These are phyloP conservation scores for Osmerus mordax DNA, from an alignment of 2,113 vertebrate genomes.

Conservation along the genomic window DNA sequence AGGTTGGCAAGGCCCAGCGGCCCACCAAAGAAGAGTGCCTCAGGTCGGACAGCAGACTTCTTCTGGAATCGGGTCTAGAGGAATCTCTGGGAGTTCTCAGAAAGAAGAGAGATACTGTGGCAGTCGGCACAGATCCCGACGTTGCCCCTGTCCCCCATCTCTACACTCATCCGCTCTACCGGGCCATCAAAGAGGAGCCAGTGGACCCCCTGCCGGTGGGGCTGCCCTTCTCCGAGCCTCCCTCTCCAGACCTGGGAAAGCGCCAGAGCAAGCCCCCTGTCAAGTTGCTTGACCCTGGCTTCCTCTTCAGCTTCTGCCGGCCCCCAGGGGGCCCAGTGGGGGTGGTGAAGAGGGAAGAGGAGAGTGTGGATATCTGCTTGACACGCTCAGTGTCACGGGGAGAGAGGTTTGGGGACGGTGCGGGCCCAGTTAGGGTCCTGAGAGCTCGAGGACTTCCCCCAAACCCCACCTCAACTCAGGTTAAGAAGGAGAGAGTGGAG, in stretches of 20 bases:
- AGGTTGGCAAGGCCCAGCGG: slow-evolving; percentile 25
- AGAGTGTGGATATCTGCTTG: slow-evolving; percentile 74
- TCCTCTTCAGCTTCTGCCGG: slow-evolving; percentile 74
- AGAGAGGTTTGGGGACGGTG: slow-evolving; percentile 36
- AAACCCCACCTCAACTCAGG: slow-evolving; percentile 30
- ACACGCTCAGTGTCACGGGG: slow-evolving; percentile 68
- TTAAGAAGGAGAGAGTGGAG: slow-evolving; percentile 61
- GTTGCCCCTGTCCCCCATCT: slow-evolving; percentile 48
- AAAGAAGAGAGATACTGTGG: slow-evolving; percentile 19
- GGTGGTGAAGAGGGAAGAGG: slow-evolving; percentile 72
- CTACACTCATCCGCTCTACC: slow-evolving; percentile 67
- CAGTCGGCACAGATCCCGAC: slow-evolving; percentile 32
- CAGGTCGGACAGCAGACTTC: slow-evolving; percentile 28
- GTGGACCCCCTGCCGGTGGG: slow-evolving; percentile 68
- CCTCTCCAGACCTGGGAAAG: slow-evolving; percentile 71
- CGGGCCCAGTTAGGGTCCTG: slow-evolving; percentile 46
- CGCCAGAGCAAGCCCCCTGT: slow-evolving; percentile 78
- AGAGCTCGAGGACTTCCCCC: slow-evolving; percentile 43
- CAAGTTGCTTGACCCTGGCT: slow-evolving; percentile 76
- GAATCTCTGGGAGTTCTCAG: slow-evolving; percentile 11
- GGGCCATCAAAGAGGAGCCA: slow-evolving; percentile 75
- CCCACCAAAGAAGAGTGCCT: slow-evolving; percentile 37
- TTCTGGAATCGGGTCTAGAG: slow-evolving; percentile 5
- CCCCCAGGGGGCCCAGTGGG: slow-evolving; percentile 56
- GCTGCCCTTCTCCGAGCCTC: slow-evolving; percentile 50